A percentile compares a stretch with the other conserved stretches of the same genome.
phyloP scores from a whole-genome alignment of 2,888 invertebrate genomes.

The Ochlodes sylvanus region DNA sequence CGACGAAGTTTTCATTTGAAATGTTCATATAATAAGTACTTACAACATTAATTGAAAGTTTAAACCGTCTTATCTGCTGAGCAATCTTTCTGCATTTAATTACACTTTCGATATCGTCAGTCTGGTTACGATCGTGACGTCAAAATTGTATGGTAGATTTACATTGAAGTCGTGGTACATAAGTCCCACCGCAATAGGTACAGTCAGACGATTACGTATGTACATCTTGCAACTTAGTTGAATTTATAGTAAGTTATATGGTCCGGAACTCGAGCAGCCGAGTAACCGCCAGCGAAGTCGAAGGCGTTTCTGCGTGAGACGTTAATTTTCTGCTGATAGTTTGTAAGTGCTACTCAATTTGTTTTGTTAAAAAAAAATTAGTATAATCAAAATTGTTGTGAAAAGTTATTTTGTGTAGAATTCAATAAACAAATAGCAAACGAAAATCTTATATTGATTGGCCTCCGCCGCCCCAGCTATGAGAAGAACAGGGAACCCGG shows the following conservation, averaged over 20 bases:
- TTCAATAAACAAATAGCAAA: no score
- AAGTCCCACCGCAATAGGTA: conserved; percentile 11
- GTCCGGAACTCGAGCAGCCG: conserved; percentile 49
- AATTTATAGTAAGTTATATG: conserved; percentile 41
- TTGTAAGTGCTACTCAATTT: background rate
- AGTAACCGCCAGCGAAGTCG: conserved; percentile 44
- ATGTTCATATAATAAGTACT: background rate
- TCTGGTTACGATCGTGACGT: conserved; percentile 28
- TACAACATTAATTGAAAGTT: conserved; percentile 57
- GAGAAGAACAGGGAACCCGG: no score
- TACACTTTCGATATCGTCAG: conserved; percentile 26
- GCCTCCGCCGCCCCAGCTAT: no score
- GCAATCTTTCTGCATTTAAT: conserved; percentile 28
- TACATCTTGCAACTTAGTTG: conserved; percentile 42
- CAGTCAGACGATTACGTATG: conserved; percentile 32
- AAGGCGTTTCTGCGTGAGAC: conserved; percentile 2
- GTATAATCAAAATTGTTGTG: no score
- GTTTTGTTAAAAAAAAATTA: no score
- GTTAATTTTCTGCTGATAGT: background rate
- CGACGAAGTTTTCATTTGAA: background rate
- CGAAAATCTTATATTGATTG: no score
- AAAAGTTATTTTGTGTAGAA: no score
- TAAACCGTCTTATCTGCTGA: conserved; percentile 51
- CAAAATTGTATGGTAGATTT: conserved; percentile 31
- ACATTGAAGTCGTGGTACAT: conserved; percentile 17